Conservation (phyloP, 2,797 vertebrate species). For the Fratercula arctica region DNA sequence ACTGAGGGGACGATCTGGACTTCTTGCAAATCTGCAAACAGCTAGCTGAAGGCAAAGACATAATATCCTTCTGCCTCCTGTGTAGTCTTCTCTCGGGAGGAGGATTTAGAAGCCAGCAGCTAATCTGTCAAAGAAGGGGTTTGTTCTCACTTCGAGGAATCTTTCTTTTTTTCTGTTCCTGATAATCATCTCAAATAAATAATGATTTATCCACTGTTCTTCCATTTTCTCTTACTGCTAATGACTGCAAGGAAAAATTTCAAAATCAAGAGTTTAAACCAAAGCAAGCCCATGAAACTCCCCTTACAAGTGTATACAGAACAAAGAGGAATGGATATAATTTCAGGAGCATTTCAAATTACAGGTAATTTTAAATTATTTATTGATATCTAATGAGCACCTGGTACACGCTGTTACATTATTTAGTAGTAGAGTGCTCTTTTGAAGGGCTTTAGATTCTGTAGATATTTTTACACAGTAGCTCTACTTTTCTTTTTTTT, state of each 20-base stretch:
- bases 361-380: not conserved
- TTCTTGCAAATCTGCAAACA: not conserved
- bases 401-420: not conserved
- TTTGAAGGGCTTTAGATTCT: not conserved
- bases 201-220: not conserved
- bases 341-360: not conserved
- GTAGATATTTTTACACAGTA: not conserved
- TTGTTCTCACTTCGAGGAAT: not conserved
- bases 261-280: not conserved
- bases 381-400: not conserved
- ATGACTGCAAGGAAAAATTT: not conserved
- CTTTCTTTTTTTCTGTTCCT: not conserved
- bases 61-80: not conserved
- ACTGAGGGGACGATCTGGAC: not conserved
- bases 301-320: not conserved
- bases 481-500: not conserved
- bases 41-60: not conserved
- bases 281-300: not conserved
- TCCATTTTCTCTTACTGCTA: not conserved
- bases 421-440: constrained; percentile 9
- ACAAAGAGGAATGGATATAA: not conserved
- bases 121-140: not conserved
- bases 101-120: not conserved
- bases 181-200: not conserved
- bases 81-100: not conserved